Percentiles rank a stretch among this genome's conserved stretches.
Conservation (phyloP, 2,113 vertebrate genomes). For the Platichthys stellatus region DNA sequence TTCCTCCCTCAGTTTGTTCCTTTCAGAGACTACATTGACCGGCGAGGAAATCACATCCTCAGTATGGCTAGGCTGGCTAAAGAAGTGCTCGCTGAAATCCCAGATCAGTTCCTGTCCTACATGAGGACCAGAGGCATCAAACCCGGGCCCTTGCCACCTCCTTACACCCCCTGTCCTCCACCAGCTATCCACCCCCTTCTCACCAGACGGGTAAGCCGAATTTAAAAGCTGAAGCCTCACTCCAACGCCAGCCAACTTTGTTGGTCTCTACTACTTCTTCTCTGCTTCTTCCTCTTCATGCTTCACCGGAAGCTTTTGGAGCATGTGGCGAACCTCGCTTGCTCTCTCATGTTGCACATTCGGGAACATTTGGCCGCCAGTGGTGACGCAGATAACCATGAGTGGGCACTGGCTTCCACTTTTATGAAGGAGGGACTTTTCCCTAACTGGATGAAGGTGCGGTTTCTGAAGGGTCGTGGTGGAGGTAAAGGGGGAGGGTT, state of each 20-base stretch:
- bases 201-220: conserved; percentile 82
- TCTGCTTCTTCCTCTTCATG: conserved; percentile 56
- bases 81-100: conserved; percentile 96
- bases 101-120: conserved; percentile 97
- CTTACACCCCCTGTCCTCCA: conserved; percentile 82
- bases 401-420: background rate
- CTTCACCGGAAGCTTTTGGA: conserved; percentile 57
- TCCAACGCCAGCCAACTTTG: background rate
- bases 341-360: conserved; percentile 54
- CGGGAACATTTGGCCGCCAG: conserved; percentile 20
- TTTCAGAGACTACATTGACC: conserved; percentile 96
- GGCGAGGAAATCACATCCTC: conserved; percentile 93
- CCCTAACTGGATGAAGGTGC: background rate
- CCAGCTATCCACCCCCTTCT: conserved; percentile 86
- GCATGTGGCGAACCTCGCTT: conserved; percentile 18
- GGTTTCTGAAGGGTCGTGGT: background rate
- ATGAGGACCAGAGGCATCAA: conserved; percentile 97
- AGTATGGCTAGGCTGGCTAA: conserved; percentile 98
- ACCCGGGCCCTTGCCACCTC: conserved; percentile 89
- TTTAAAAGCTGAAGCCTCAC: conserved; percentile 43
- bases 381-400: background rate
- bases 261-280: conserved; percentile 31
- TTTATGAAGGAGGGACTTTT: conserved; percentile 11
- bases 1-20: conserved; percentile 90
- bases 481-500: background rate